Evolutionary conservation across 2,113 vertebrate genomes (phyloP), one percentile per base, ranked within the genome.

Genomic region (Alectura lathami): DNA sequence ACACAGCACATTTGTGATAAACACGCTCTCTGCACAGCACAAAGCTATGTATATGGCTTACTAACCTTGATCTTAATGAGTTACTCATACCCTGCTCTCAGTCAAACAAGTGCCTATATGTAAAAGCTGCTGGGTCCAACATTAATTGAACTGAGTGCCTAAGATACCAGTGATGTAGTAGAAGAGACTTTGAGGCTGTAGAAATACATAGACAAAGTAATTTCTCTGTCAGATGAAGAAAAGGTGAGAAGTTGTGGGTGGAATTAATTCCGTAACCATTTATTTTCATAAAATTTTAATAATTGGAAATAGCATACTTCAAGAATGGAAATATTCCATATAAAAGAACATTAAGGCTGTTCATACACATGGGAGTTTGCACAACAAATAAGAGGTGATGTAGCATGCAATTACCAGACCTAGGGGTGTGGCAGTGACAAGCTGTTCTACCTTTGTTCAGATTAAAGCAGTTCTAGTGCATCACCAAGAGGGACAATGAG

Each of bases 361-460:
- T 76, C 92, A 91, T 47, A 95, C 73, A 81, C 62, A 92, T 51
- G 92, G 69, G 93, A 76, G 86, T 84, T 66, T 86, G 78, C 64
- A 80, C 94, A 88, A 93, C 76, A 94, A 93, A 84, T 70, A 78
- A 64, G 95, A 93, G 86, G 93, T 94, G 93, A 91, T 91, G 93
- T 81, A 94, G 93, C 27, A 27, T 95, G 95, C 94, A 96, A 96
- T 97, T 96, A 96, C 92, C 95, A 96, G 85, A 96, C 96, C 94
- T 88, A 83, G 93, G 86, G 93, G 94, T 74, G 92, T 63, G 72
- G 85, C 83, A 96, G 79, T 21, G 68, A 51, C 91, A 94, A 94
- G 96, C 96, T 96, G 88, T 30, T 94, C 66, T 22, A 88, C 88
- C 83, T 88, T 86, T 91, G 83, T 83, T 70, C 60, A 68, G 67